Conservation (phyloP, 92 coral and sea anemone genomes). For the Paragorgia papillata region DNA sequence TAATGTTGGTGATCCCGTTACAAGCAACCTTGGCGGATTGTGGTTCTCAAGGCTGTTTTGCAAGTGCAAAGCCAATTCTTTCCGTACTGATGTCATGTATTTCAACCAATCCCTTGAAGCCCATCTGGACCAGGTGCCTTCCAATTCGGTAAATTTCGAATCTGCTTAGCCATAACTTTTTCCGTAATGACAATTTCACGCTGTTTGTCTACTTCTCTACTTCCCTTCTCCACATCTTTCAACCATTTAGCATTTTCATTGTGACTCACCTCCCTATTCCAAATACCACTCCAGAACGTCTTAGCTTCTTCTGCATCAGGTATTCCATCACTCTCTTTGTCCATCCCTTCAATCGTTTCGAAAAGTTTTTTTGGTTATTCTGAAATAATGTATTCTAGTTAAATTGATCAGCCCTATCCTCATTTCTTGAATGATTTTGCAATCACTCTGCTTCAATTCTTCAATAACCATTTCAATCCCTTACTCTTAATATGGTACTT, state of each 20-base stretch:
- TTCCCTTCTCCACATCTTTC: background rate
- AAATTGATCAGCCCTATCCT: constrained; percentile 18
- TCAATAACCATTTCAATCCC: constrained; percentile 38
- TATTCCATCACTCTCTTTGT: constrained; percentile 21
- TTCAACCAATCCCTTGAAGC: no score
- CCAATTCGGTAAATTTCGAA: background rate
- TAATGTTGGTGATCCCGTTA: constrained; percentile 1
- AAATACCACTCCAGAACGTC: constrained; percentile 33
- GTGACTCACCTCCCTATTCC: constrained; percentile 9
- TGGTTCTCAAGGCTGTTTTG: background rate
- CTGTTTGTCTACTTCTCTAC: background rate
- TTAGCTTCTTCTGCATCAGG: constrained; percentile 53
- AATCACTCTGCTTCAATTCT: constrained; percentile 33
- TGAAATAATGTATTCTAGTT: constrained; percentile 23
- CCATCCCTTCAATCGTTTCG: constrained; percentile 41
- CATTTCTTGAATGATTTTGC: constrained; percentile 15
- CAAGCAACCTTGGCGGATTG: constrained; percentile 11
- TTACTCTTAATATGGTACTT: constrained; percentile 42
- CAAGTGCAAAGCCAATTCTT: background rate
- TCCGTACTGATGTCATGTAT: background rate
- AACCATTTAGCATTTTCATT: background rate
- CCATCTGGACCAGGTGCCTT: no score
- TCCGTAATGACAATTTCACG: background rate
- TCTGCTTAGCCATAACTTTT: background rate
- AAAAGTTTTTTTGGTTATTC: constrained; percentile 19